Evolutionary conservation across 92 coral and sea anemone genomes (phyloP).

Genomic region (Parazoanthus darwini): DNA sequence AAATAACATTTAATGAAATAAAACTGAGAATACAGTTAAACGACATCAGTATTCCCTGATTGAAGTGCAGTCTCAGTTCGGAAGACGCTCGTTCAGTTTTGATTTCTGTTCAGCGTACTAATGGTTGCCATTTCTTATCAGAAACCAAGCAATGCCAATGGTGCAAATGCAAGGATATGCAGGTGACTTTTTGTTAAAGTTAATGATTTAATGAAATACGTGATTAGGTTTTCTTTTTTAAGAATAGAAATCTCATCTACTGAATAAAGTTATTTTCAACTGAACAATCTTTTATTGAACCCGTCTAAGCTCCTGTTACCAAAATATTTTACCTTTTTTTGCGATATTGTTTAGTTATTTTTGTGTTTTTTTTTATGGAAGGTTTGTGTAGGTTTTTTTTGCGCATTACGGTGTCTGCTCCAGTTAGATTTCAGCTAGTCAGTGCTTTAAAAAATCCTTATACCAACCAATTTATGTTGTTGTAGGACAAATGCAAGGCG

Average conservation of each 20-base stretch:
- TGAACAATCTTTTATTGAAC: too few relatives aligned
- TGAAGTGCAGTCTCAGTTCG: too few relatives aligned
- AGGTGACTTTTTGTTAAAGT: not conserved
- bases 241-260: too few relatives aligned
- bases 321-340: too few relatives aligned
- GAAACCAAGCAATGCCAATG: constrained; percentile 39
- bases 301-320: too few relatives aligned
- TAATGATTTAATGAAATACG: too few relatives aligned
- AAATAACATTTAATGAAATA: too few relatives aligned
- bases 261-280: too few relatives aligned
- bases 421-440: not conserved
- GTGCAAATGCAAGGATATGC: constrained; percentile 38
- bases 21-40: too few relatives aligned
- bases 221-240: too few relatives aligned
- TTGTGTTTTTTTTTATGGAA: not conserved
- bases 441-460: not conserved
- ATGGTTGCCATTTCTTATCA: not conserved
- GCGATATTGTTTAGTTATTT: not conserved
- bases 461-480: not conserved
- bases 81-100: not conserved
- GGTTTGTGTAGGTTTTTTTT: not conserved
- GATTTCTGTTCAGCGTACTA: not conserved
- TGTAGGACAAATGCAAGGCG: constrained; percentile 37
- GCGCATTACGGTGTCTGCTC: too few relatives aligned
- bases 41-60: too few relatives aligned